Percentiles rank a stretch among this genome's conserved stretches.
phyloP scores from a whole-genome alignment of 2,113 vertebrate species.

The Maccullochella peelii region DNA sequence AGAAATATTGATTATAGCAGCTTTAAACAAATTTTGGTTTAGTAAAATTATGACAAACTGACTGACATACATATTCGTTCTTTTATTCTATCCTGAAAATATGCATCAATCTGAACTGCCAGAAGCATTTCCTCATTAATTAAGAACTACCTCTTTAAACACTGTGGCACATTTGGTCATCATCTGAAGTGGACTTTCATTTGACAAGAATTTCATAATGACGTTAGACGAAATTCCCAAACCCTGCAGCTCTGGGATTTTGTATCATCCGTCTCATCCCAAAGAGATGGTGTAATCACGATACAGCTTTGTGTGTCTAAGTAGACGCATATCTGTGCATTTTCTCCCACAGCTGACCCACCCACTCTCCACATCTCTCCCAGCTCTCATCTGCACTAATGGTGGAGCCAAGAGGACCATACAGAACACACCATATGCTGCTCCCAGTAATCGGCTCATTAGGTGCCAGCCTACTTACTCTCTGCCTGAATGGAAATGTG shows the following conservation, averaged over 20 bases:
- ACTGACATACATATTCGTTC: not conserved
- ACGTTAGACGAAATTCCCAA: constrained; percentile 23
- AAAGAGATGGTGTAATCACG: not conserved
- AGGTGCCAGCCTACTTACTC: constrained; percentile 71
- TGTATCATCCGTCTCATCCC: not conserved
- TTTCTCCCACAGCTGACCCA: constrained; percentile 42
- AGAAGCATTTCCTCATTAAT: constrained; percentile 44
- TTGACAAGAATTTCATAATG: constrained; percentile 43
- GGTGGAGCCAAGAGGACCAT: constrained; percentile 70
- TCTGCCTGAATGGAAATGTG: constrained; percentile 64
- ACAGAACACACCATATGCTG: constrained; percentile 78
- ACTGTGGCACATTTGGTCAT: not conserved
- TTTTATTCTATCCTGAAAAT: constrained; percentile 33
- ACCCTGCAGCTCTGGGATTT: not conserved
- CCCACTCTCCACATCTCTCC: constrained; percentile 41
- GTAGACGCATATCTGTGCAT: constrained; percentile 29
- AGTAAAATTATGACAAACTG: too few species aligned
- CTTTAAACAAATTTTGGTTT: too few species aligned
- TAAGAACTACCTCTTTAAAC: constrained; percentile 29
- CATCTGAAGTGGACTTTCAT: constrained; percentile 35
- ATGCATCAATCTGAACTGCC: constrained; percentile 5
- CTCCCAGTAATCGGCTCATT: constrained; percentile 75
- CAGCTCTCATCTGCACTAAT: constrained; percentile 66
- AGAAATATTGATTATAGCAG: too few species aligned
- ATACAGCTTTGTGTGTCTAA: constrained; percentile 41